These are phyloP conservation scores for Syrista parreyssii DNA, from an alignment of 2,888 invertebrate species.

Conservation along the genomic window DNA sequence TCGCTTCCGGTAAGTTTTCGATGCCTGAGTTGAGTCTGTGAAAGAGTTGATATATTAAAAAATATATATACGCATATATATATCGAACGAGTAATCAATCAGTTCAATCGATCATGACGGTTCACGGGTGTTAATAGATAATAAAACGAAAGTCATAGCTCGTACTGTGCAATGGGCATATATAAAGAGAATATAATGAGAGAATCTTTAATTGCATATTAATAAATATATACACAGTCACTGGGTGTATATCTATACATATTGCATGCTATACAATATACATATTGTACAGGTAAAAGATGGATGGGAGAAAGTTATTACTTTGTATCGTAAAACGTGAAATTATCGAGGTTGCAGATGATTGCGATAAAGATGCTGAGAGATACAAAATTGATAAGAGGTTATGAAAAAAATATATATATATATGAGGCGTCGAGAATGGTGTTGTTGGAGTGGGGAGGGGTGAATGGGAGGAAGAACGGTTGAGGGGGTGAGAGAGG, in stretches of 20 bases:
- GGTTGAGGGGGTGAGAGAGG: background rate
- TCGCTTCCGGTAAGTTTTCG: background rate
- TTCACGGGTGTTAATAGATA: background rate
- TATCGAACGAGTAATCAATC: background rate
- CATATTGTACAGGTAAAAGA: background rate
- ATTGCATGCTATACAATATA: background rate
- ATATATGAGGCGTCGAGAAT: background rate
- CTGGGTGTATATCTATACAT: background rate
- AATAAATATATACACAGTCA: slow-evolving; percentile 38
- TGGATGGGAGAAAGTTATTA: background rate
- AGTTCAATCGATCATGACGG: background rate
- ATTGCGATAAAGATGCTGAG: too few species aligned
- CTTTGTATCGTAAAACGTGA: too few species aligned
- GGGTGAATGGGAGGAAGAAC: too few species aligned
- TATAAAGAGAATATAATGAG: background rate
- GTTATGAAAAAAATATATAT: background rate
- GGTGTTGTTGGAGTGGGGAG: background rate
- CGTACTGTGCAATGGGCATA: background rate
- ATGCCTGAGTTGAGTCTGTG: background rate
- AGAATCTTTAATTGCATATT: slow-evolving; percentile 25
- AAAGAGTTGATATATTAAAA: slow-evolving; percentile 20
- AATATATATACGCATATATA: slow-evolving; percentile 13
- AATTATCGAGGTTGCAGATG: too few species aligned
- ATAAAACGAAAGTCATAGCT: background rate
- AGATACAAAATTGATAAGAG: background rate